Base-by-base conservation (phyloP, 2,113 vertebrate genomes). In the Willisornis vidua region DNA sequence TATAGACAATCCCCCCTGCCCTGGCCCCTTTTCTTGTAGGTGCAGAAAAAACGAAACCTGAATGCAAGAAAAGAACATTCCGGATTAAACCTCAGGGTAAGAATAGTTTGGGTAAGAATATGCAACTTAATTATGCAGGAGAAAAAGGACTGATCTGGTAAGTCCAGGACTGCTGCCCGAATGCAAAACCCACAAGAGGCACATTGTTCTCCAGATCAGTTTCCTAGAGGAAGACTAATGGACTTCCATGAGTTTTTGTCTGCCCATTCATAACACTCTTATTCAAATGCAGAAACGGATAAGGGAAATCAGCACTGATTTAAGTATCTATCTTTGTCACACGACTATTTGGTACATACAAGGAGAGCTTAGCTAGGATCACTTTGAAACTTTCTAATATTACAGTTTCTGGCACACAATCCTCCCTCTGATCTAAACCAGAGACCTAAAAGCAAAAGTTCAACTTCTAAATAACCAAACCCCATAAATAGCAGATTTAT, bases 381-480 rank as follows among this genome's bases (percentile, higher is more conserved):
- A 78, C 86, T 92, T 91, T 84, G 89, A 93, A 93, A 88, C n/a
- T 70, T 90, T 84, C 90, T 96, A 92, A 45, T 86, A 74, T 92
- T 93, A 92, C 72, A 77, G 33, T 55, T 93, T 77, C 76, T 86
- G 83, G 55, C 67, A 86, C 1, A 2, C 54, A 87, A n/a, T 82
- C n/a, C 41, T 73, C 28, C 31, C 55, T 80, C 83, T 90, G 90
- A 92, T 90, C 68, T 88, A 92, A 95, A 92, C 29, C 76, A 93
- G 86, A 89, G 51, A 67, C 51, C 43, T 71, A 55, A 84, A 95
- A 87, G 52, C 22, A 93, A 25, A 90, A 91, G 71, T 92, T 94
- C 63, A 93, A 77, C 54, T 66, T 77, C 55, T 83, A 74, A 94
- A 93, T 74, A 88, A 86, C 76, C 19, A 63, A 88, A 71, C 1